These are phyloP conservation scores for Drosophila fulvimacula DNA, from an alignment of 2,888 invertebrate genomes.

Conservation along the genomic window DNA sequence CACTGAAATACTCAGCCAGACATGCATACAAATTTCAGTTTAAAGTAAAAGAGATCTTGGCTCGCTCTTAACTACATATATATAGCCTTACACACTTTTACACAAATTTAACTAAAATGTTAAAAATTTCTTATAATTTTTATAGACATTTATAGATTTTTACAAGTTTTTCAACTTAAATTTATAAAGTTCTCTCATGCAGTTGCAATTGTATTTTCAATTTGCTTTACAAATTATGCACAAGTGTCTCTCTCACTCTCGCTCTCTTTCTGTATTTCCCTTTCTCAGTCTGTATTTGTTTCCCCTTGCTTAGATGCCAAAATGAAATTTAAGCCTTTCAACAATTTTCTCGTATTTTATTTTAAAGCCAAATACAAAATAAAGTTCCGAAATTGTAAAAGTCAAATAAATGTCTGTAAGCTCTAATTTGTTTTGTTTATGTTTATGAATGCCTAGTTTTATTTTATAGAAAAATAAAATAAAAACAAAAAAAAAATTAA, in stretches of 20 bases:
- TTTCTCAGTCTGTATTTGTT: background rate
- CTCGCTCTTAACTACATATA: background rate
- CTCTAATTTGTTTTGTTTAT: background rate
- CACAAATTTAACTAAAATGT: background rate
- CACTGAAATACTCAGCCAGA: constrained; percentile 13
- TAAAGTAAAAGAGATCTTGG: background rate
- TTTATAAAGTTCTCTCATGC: constrained; percentile 20
- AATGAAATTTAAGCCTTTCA: constrained; percentile 1
- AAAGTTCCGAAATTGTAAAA: background rate
- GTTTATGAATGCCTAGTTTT: background rate
- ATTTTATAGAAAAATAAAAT: background rate
- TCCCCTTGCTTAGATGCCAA: background rate
- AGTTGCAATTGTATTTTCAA: constrained; percentile 41
- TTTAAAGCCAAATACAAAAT: background rate
- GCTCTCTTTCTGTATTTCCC: background rate
- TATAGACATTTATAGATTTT: constrained; percentile 14
- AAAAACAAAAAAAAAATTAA: too few species aligned
- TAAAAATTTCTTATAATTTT: background rate
- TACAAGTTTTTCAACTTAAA: constrained; percentile 33
- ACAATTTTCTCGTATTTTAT: constrained; percentile 2
- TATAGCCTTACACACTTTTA: too few species aligned
- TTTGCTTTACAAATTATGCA: constrained; percentile 55
- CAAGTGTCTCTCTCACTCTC: background rate
- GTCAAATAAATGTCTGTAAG: background rate
- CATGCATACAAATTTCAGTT: constrained; percentile 41